Evolutionary conservation across 35 echinoderm and acorn worm species (phyloP), one percentile per base, ranked within the genome.

Genomic region (Ptychodera flava): DNA sequence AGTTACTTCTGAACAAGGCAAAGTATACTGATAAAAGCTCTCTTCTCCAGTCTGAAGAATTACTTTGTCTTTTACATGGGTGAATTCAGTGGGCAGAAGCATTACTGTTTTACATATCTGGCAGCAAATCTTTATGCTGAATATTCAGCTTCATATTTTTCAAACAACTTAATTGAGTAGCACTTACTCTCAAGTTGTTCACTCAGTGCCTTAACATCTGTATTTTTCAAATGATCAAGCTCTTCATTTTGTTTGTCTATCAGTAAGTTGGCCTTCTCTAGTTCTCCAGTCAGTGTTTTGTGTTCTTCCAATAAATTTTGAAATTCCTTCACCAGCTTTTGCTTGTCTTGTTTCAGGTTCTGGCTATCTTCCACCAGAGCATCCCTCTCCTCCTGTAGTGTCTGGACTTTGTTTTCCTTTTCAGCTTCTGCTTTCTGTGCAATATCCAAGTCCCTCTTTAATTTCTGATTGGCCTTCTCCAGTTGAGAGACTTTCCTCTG

Each of bases 321-420:
- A 27, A 30, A 34, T 33, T 88, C 87, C 35, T 81, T 29, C 35
- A 32, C 29, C 86, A 79, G n/a, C 37, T 78, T 87, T 34, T 87
- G 35, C 1, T 79, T 34, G 79, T 79, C 35, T 79, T 87, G 35
- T 78, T 34, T 87, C 1, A 87, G 77, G 27, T 87, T 76, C 33
- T 80, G 76, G n/a, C 78, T 77, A 53, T 88, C 87, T 30, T 85
- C 81, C 15, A 77, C 64, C 33, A 87, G 80, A 1, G 78, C 85
- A 1, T 81, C 36, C 0, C 84, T 85, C 10, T 90, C 85, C 30
- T 83, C 64, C 85, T 80, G 82, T n/a, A 90, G 80, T 27, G 16
- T 87, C 30, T 89, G 85, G 15, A 94, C 35, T 16, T 90, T 36
- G 29, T 85, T 64, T n/a, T 87, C 86, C 2, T 28, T 31, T 16